Evolutionary conservation across 2,888 invertebrate species (phyloP).

Genomic region (Marronus borbonicus): DNA sequence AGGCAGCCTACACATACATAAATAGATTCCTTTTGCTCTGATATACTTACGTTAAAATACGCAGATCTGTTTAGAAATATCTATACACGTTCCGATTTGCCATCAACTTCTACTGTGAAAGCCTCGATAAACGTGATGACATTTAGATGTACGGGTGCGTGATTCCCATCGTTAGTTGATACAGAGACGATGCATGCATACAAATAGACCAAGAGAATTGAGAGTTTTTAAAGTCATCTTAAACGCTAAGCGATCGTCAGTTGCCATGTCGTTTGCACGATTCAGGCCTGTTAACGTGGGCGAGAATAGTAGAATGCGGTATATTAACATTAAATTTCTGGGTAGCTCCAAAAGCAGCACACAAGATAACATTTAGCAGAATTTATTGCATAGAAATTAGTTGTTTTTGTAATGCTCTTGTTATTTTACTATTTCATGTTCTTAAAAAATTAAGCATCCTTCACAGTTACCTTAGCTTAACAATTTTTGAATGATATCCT

Average conservation of each 20-base stretch:
- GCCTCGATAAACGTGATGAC: slow-evolving; percentile 41
- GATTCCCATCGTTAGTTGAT: slow-evolving; percentile 21
- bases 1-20: background rate
- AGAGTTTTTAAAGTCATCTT: slow-evolving; percentile 13
- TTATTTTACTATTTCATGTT: too few relatives aligned
- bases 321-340: slow-evolving; percentile 20
- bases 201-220: slow-evolving; percentile 20
- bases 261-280: slow-evolving; percentile 3
- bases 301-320: background rate
- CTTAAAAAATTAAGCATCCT: too few relatives aligned
- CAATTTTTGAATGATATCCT: too few relatives aligned
- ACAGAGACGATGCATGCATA: slow-evolving; percentile 18
- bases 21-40: slow-evolving; percentile 4
- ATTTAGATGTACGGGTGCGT: slow-evolving; percentile 37
- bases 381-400: too few relatives aligned
- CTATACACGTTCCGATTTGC: slow-evolving; percentile 41
- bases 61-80: slow-evolving; percentile 34
- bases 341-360: background rate
- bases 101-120: slow-evolving; percentile 41
- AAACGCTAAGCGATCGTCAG: slow-evolving; percentile 3
- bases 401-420: too few relatives aligned
- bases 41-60: slow-evolving; percentile 30
- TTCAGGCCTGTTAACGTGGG: background rate
- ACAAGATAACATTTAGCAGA: too few relatives aligned
- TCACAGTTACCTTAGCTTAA: too few relatives aligned